Evolutionary conservation across 2,888 invertebrate genomes (phyloP), one percentile per base, ranked within the genome.

Genomic region (Muschampia plurimacula): DNA sequence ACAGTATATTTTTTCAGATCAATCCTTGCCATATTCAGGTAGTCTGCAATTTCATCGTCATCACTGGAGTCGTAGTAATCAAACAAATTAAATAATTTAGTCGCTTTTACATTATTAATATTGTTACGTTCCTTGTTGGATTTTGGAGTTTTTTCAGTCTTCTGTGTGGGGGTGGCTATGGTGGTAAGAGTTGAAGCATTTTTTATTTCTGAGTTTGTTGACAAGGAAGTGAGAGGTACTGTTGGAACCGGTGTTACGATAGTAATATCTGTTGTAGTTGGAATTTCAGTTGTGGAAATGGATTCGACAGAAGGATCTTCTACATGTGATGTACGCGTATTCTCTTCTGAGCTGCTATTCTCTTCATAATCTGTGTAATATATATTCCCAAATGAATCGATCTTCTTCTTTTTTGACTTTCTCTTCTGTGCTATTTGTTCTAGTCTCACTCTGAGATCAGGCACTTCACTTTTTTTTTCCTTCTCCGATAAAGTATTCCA

Each of bases 381-480:
- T 4, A 86, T 83, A 59, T 91, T 89, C 9, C 91, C 92, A 70
- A 81, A 82, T 69, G 85, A 83, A 75, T 89, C 87, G 5, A 83
- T 82, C 78, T 86, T 89, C 81, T 89, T 92, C 77, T 90, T 91
- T 78, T 87, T 92, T 0, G 88, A 86, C 77, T 93, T 93, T 74
- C 93, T 86, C 36, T 85, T 87, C 79, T 92, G 91, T 9, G 93
- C 83, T 70, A 92, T 90, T 82, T 92, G 93, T 70, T 90, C 93
- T n/a, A 94, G 82, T 74, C 93, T 83, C 68, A 85, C 84, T 74
- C 89, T 86, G 64, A 94, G 78, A 69, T 92, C 93, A 0, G 90
- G 89, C 5, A 85, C 79, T 22, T 86, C 86, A 46, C 78, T 85
- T 77, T 87, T 91, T 66, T 71, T 85, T 28, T 89, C 84, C 76